Evolutionary conservation across 2,888 invertebrate genomes (phyloP).

Genomic region (Biston stratarius): DNA sequence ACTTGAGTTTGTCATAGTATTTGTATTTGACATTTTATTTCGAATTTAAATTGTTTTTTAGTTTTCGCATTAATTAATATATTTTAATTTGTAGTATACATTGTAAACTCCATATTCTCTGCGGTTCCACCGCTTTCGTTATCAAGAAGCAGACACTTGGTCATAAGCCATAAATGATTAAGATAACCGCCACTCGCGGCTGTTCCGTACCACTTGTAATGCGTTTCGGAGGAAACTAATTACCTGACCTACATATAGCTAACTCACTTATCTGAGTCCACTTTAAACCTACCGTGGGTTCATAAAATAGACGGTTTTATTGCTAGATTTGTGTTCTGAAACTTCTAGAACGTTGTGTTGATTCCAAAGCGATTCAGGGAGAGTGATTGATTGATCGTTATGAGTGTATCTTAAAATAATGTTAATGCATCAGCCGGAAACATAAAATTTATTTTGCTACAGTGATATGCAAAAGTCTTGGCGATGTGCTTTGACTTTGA

Average conservation of each 20-base stretch:
- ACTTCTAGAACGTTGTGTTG: conserved; percentile 5
- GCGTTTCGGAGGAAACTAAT: conserved; percentile 30
- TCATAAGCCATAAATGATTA: conserved; percentile 20
- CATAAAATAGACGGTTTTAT: conserved; percentile 16
- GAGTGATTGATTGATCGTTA: conserved; percentile 14
- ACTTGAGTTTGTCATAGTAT: no score
- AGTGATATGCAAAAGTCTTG: background rate
- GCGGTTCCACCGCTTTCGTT: conserved; percentile 7
- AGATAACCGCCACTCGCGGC: conserved; percentile 12
- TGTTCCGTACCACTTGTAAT: conserved; percentile 10
- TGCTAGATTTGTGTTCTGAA: conserved; percentile 11
- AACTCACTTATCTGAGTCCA: conserved; percentile 23
- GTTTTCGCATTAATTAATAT: no score
- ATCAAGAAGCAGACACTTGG: conserved; percentile 20
- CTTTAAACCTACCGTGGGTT: conserved; percentile 21
- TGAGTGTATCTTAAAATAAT: conserved; percentile 13
- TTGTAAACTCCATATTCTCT: no score
- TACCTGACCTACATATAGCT: conserved; percentile 23
- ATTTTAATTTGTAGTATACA: no score
- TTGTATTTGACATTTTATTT: no score
- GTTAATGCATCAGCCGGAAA: conserved; percentile 19
- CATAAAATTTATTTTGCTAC: conserved; percentile 9
- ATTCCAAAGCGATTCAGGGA: conserved; percentile 5
- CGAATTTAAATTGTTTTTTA: no score
- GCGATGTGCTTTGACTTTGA: background rate